These are phyloP conservation scores for Drosophila persimilis DNA, from an alignment of 1,140 invertebrate genomes.

Conservation along the genomic window DNA sequence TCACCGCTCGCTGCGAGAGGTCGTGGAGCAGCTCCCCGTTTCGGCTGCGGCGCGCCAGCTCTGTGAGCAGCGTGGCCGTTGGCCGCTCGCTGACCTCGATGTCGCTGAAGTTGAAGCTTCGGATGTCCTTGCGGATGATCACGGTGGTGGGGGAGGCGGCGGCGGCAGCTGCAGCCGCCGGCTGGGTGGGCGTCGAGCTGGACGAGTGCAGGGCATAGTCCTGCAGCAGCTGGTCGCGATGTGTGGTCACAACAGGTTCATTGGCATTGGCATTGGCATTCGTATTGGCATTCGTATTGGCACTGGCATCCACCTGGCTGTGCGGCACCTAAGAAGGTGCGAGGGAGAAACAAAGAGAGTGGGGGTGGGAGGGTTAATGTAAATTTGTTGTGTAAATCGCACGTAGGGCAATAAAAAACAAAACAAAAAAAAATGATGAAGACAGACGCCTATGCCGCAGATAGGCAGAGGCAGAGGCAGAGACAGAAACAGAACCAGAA, in stretches of 20 bases:
- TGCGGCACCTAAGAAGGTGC: constrained; percentile 30
- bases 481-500: background rate
- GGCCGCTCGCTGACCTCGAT: constrained; percentile 76
- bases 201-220: constrained; percentile 42
- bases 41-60: constrained; percentile 67
- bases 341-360: constrained; percentile 3
- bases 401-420: constrained; percentile 50
- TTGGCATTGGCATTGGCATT: constrained; percentile 30
- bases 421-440: constrained; percentile 48
- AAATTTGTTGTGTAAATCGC: constrained; percentile 77
- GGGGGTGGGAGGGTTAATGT: constrained; percentile 37
- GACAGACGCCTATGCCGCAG: constrained; percentile 32
- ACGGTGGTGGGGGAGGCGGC: constrained; percentile 38
- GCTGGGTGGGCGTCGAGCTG: constrained; percentile 44
- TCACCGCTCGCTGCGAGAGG: constrained; percentile 75
- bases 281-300: no score
- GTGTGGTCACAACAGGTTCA: constrained; percentile 62
- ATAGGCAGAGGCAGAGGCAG: constrained; percentile 8
- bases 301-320: constrained; percentile 44
- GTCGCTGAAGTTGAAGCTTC: constrained; percentile 81
- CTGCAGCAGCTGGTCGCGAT: constrained; percentile 50
- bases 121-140: constrained; percentile 82
- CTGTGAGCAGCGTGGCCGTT: constrained; percentile 65
- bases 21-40: constrained; percentile 76
- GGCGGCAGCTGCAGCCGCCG: constrained; percentile 47